A percentile compares a stretch with the other conserved stretches of the same genome.
Evolutionary conservation across 2,797 vertebrate species (phyloP).

Genomic region (Anabacerthia variegaticeps): DNA sequence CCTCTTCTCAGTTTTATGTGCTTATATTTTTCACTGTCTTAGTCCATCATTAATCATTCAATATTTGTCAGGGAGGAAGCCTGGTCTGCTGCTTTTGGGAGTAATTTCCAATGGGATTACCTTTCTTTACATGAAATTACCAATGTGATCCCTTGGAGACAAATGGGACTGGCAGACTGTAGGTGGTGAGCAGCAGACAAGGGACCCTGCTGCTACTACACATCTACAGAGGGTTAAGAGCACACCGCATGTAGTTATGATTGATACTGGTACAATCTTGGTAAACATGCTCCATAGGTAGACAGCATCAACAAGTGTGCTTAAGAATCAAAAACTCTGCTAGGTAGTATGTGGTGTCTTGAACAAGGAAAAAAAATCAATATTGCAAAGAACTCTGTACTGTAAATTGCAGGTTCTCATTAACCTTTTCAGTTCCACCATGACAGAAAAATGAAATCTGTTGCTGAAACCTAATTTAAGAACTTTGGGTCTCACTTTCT

Average conservation of each 20-base stretch:
- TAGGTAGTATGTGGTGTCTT: background rate
- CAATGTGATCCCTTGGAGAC: background rate
- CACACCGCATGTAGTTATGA: background rate
- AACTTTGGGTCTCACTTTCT: background rate
- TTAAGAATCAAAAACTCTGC: background rate
- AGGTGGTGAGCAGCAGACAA: background rate
- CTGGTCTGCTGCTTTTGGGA: background rate
- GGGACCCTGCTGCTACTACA: background rate
- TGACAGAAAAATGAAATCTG: background rate
- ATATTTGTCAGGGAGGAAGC: background rate
- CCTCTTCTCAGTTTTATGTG: background rate
- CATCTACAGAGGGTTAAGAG: background rate
- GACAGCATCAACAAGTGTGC: background rate
- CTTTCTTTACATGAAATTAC: background rate
- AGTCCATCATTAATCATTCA: background rate
- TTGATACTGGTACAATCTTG: background rate
- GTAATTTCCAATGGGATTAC: background rate
- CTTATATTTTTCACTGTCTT: constrained; percentile 6
- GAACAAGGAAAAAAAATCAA: background rate
- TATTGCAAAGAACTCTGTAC: background rate
- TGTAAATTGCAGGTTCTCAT: constrained; percentile 7
- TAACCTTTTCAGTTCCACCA: constrained; percentile 18
- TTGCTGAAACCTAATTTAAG: constrained; percentile 16
- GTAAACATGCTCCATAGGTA: background rate
- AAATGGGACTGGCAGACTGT: background rate